Conservation (phyloP, 2,888 invertebrate species). For the Cyclophora punctaria region DNA sequence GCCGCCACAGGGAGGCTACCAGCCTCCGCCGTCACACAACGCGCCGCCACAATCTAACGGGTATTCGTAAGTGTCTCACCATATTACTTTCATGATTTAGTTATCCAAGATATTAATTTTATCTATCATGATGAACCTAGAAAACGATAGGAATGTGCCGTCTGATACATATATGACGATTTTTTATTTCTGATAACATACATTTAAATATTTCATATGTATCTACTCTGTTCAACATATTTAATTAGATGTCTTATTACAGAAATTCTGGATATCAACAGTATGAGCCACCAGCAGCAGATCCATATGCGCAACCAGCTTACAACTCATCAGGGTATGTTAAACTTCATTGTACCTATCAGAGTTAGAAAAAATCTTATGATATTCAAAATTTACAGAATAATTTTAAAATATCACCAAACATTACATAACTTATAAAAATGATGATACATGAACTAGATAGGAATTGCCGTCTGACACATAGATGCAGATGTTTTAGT, state of each 20-base stretch:
- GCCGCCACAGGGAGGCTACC: constrained; percentile 43
- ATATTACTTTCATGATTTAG: not conserved
- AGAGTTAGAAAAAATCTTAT: too few relatives aligned
- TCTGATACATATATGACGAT: constrained; percentile 70
- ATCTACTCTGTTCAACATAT: not conserved
- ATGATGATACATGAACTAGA: constrained; percentile 41
- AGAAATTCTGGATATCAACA: constrained; percentile 65
- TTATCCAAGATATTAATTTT: not conserved
- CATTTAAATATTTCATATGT: not conserved
- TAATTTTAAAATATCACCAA: too few relatives aligned
- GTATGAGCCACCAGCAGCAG: constrained; percentile 52
- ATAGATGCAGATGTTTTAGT: constrained; percentile 55
- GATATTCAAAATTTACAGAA: too few relatives aligned
- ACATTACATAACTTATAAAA: constrained; percentile 1
- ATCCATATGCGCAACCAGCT: constrained; percentile 52
- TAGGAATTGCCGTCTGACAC: constrained; percentile 73
- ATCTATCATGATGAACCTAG: constrained; percentile 55
- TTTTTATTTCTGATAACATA: constrained; percentile 36
- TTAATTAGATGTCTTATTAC: constrained; percentile 7
- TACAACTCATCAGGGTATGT: constrained; percentile 53
- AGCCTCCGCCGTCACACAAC: constrained; percentile 39
- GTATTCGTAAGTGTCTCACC: constrained; percentile 44
- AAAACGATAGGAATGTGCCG: constrained; percentile 73
- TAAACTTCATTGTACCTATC: not conserved
- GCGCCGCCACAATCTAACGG: constrained; percentile 49